Percentiles rank a stretch among this genome's conserved stretches.
Evolutionary conservation across 1,140 invertebrate species (phyloP).

Genomic region (Aphaenogaster ashmeadi): DNA sequence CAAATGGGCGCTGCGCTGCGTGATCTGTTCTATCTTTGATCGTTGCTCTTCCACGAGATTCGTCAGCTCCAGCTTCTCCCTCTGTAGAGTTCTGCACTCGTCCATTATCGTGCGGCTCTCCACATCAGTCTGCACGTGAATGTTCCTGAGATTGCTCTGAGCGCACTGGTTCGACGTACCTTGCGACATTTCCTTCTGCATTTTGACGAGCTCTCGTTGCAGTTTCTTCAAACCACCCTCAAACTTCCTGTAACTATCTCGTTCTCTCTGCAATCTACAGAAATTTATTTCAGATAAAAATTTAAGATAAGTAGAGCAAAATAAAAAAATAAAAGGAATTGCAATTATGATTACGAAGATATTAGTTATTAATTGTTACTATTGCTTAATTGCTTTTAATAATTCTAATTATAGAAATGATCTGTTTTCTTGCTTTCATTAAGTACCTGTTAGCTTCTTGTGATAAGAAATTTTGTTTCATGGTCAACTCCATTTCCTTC

Average conservation of each 20-base stretch:
- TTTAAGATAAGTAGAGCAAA: neutral
- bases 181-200: conserved; percentile 40
- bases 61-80: conserved; percentile 82
- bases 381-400: neutral
- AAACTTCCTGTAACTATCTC: conserved; percentile 78
- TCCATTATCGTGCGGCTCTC: conserved; percentile 64
- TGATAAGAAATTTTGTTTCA: conserved; percentile 82
- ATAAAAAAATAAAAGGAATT: neutral
- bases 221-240: conserved; percentile 82
- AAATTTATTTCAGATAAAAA: conserved; percentile 29
- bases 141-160: conserved; percentile 66
- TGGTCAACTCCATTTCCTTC: conserved; percentile 81
- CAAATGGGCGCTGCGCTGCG: conserved; percentile 78
- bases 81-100: conserved; percentile 71
- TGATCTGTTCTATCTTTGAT: conserved; percentile 83
- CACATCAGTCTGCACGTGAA: conserved; percentile 82
- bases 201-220: conserved; percentile 80
- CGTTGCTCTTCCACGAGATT: conserved; percentile 82
- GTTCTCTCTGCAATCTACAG: conserved; percentile 82
- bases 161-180: neutral
- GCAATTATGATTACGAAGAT: neutral
- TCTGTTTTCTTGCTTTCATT: neutral
- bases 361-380: conserved; percentile 27
- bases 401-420: conserved; percentile 30
- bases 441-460: conserved; percentile 82